Evolutionary conservation across 2,888 invertebrate genomes (phyloP), one percentile per base, ranked within the genome.

Genomic region (Netelia melanura): DNA sequence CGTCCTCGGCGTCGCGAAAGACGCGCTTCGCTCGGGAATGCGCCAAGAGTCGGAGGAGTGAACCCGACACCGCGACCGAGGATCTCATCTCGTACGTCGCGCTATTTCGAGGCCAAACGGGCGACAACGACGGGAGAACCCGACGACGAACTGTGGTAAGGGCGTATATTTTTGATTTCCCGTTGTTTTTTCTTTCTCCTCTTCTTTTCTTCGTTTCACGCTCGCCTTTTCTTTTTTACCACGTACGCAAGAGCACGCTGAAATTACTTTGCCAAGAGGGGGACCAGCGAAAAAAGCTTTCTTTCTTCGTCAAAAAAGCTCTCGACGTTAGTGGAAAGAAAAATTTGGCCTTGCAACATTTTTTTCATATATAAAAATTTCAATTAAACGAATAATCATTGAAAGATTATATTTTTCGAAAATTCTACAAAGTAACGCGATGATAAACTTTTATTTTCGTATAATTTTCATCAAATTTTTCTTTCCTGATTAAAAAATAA

Each of bases 21-120:
- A 71, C 78, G 68, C 38, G 58, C 77, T 70, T 80, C 83, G 75
- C 61, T 74, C 43, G 86, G 38, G 86, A 85, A 86, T 86, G 85
- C 83, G 81, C 77, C 56, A 71, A 79, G 79, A 84, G 77, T 79
- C 80, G 58, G 82, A 85, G 80, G 80, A 84, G 82, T 79, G 87
- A 89, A 87, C 86, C 74, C 83, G 88, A 83, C 83, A 84, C 83
- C 84, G 75, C 79, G 78, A 82, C 38, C 65, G 70, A 82, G 79
- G 71, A 80, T 80, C 56, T 54, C 44, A 38, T 56, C 70, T 71
- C 78, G 71, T 88, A 79, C 88, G 84, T 85, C 80, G 87, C 86
- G 89, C 90, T 92, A 92, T 92, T 92, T 92, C 90, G 90, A 91
- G 92, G 90, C 83, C 87, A 83, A 83, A 86, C 81, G 65, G 11